These are phyloP conservation scores for Zaprionus capensis DNA, from an alignment of 1,140 invertebrate species.

Conservation along the genomic window DNA sequence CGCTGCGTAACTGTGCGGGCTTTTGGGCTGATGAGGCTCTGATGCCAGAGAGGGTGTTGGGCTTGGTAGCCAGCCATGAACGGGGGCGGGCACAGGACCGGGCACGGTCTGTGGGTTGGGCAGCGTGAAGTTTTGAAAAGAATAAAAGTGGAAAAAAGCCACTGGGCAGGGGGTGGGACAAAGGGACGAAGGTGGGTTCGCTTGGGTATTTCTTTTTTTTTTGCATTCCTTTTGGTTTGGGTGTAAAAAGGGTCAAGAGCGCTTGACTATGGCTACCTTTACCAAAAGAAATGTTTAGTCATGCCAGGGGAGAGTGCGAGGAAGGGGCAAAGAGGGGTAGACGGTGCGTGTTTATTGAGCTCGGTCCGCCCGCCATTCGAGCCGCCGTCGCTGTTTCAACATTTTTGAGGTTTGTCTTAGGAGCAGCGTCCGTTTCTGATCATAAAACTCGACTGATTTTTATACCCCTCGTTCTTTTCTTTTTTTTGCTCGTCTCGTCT, in stretches of 20 bases:
- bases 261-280: constrained; percentile 62
- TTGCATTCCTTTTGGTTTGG: constrained; percentile 44
- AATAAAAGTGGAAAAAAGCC: constrained; percentile 67
- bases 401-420: constrained; percentile 42
- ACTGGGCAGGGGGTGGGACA: constrained; percentile 17
- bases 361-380: constrained; percentile 13
- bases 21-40: not conserved
- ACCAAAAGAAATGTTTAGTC: constrained; percentile 46
- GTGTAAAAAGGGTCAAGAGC: constrained; percentile 78
- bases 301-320: not conserved
- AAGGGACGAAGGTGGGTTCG: constrained; percentile 1
- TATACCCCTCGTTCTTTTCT: constrained; percentile 11
- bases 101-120: constrained; percentile 46
- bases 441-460: constrained; percentile 68
- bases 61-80: too few relatives aligned
- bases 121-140: constrained; percentile 76
- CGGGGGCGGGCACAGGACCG: not conserved
- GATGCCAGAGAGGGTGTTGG: not conserved
- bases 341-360: constrained; percentile 46
- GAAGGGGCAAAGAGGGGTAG: not conserved
- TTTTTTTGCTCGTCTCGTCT: not conserved
- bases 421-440: constrained; percentile 42
- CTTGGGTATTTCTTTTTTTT: constrained; percentile 13
- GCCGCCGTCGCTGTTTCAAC: constrained; percentile 67
- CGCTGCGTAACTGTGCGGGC: constrained; percentile 32